phyloP scores from a whole-genome alignment of 2,113 vertebrate genomes.

The Misgurnus anguillicaudatus region DNA sequence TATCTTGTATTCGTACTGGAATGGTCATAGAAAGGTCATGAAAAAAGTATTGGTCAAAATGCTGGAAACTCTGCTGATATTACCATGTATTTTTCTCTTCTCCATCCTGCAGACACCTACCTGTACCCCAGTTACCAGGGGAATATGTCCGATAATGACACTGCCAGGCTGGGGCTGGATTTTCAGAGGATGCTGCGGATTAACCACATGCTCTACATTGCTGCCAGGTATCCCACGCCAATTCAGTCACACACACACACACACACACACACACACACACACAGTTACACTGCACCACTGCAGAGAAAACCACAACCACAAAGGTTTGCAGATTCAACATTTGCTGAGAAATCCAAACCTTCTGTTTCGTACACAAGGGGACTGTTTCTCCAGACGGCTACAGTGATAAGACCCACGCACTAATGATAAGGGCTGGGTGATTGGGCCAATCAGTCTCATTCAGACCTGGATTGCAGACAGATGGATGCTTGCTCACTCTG shows the following conservation, averaged over 20 bases:
- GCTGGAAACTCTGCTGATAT: not conserved
- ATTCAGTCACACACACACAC: constrained; percentile 2
- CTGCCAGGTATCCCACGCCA: constrained; percentile 81
- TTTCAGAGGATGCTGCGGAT: constrained; percentile 90
- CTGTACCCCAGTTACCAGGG: constrained; percentile 84
- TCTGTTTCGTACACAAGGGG: not conserved
- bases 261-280: constrained; percentile 5
- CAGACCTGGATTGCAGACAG: constrained; percentile 42
- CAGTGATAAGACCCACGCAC: constrained; percentile 29
- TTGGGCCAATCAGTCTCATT: constrained; percentile 56
- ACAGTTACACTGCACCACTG: not conserved
- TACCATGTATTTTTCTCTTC: not conserved
- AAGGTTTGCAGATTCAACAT: constrained; percentile 3
- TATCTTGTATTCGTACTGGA: too few relatives aligned
- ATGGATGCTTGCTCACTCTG: constrained; percentile 4
- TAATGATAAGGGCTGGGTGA: constrained; percentile 40
- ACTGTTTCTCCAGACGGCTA: not conserved
- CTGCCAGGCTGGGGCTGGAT: constrained; percentile 83
- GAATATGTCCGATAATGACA: constrained; percentile 82
- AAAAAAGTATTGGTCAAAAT: too few relatives aligned
- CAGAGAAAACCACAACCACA: not conserved
- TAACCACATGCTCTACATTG: constrained; percentile 87
- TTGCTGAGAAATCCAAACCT: constrained; percentile 12
- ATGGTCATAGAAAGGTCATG: too few relatives aligned
- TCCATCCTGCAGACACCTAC: constrained; percentile 71